phyloP scores from a whole-genome alignment of 1,140 invertebrate genomes.

The Nephotettix cincticeps region DNA sequence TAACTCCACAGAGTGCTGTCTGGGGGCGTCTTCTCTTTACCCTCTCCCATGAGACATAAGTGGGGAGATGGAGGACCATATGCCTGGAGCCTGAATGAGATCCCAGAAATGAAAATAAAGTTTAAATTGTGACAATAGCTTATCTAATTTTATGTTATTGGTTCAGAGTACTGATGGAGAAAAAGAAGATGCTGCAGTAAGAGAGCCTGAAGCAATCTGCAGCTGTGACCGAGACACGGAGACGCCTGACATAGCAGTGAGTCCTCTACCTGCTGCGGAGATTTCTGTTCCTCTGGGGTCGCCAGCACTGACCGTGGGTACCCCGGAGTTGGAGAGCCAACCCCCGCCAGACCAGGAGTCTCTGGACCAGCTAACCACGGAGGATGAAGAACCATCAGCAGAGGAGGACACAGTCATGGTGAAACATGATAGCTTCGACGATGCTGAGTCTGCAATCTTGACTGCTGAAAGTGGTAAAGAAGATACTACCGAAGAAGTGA shows the following conservation, averaged over 20 bases:
- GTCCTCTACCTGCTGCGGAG: conserved; percentile 24
- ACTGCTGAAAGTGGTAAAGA: neutral
- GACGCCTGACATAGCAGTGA: conserved; percentile 35
- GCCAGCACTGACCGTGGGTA: no score
- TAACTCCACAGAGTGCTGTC: no score
- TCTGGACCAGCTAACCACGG: neutral
- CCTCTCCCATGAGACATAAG: no score
- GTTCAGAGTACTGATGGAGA: conserved; percentile 41
- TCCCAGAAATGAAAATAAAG: no score
- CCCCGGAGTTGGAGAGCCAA: neutral
- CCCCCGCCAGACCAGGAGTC: no score
- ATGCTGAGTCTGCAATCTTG: conserved; percentile 15
- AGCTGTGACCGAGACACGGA: conserved; percentile 16
- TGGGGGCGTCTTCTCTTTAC: no score
- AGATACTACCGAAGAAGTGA: neutral
- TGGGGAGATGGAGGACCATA: no score
- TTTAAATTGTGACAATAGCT: no score
- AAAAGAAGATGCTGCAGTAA: conserved; percentile 38
- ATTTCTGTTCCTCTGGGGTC: no score
- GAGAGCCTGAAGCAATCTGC: conserved; percentile 33
- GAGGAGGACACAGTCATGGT: conserved; percentile 37
- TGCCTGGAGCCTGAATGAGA: no score
- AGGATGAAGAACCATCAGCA: conserved; percentile 24
- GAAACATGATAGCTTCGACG: conserved; percentile 22
- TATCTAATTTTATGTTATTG: no score